Conservation (phyloP, 1,140 invertebrate species). For the Nilaparvata lugens region DNA sequence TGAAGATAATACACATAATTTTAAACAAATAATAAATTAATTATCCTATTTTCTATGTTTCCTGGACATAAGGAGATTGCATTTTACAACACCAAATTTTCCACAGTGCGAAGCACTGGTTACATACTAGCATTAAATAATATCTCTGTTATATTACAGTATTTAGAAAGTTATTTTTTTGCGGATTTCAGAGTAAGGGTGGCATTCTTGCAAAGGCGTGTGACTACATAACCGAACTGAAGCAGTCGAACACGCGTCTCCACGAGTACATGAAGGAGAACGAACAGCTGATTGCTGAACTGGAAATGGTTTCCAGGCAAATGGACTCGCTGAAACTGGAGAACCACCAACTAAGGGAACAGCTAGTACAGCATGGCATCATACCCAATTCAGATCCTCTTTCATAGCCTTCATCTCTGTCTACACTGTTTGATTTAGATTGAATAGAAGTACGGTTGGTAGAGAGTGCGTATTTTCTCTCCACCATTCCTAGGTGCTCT, state of each 20-base stretch:
- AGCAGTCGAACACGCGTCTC: conserved; percentile 58
- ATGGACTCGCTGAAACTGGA: conserved; percentile 23
- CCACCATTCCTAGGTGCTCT: no score
- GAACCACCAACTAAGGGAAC: conserved; percentile 23
- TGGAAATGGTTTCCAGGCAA: conserved; percentile 18
- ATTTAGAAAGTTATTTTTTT: not conserved
- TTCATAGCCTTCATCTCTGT: not conserved
- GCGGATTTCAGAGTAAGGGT: conserved; percentile 72
- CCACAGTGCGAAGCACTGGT: no score
- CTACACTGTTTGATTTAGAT: no score
- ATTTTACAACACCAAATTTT: no score
- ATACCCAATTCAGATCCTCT: not conserved
- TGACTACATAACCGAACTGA: conserved; percentile 85
- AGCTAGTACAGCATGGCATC: conserved; percentile 23
- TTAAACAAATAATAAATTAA: no score
- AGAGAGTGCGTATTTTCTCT: no score
- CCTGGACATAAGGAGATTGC: no score
- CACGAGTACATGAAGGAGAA: conserved; percentile 26
- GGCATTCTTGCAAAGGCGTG: conserved; percentile 93
- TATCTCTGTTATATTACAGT: conserved; percentile 7
- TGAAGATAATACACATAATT: no score
- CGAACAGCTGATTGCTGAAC: conserved; percentile 23
- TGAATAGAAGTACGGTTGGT: no score
- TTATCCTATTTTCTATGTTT: no score
- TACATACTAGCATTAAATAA: conserved; percentile 7